These are phyloP conservation scores for Drosophila hawaiiensis DNA, from an alignment of 2,888 invertebrate species.

Conservation along the genomic window DNA sequence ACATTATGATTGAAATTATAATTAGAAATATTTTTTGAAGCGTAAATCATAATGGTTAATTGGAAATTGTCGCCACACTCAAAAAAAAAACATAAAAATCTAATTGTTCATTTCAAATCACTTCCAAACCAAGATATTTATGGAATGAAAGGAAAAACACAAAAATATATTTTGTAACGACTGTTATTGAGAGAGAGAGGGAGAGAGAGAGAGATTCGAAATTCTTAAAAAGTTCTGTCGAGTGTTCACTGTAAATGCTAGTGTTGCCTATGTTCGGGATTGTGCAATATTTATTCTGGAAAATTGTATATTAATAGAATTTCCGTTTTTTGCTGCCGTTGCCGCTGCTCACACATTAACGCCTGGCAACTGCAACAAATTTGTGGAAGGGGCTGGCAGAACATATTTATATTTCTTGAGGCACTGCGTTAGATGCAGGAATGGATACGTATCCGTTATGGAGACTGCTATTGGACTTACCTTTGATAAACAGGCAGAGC, in stretches of 20 bases:
- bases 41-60: neutral
- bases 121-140: neutral
- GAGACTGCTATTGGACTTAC: slow-evolving; percentile 49
- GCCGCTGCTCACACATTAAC: slow-evolving; percentile 46
- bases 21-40: neutral
- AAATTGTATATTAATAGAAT: slow-evolving; percentile 65
- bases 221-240: neutral
- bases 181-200: neutral
- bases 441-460: slow-evolving; percentile 51
- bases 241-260: slow-evolving; percentile 7
- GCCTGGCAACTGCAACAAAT: slow-evolving; percentile 38
- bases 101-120: neutral
- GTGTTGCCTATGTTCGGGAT: slow-evolving; percentile 8
- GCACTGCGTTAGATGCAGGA: slow-evolving; percentile 38
- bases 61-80: neutral
- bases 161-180: neutral
- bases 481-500: slow-evolving; percentile 58
- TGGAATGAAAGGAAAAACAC: neutral
- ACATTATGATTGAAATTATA: neutral
- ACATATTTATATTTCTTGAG: slow-evolving; percentile 61
- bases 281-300: slow-evolving; percentile 36
- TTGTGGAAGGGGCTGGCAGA: slow-evolving; percentile 5
- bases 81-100: neutral
- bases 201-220: neutral
- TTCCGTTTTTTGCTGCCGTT: slow-evolving; percentile 29